phyloP scores from a whole-genome alignment of 2,797 vertebrate species.

The Poeciliopsis paucimaculata region DNA sequence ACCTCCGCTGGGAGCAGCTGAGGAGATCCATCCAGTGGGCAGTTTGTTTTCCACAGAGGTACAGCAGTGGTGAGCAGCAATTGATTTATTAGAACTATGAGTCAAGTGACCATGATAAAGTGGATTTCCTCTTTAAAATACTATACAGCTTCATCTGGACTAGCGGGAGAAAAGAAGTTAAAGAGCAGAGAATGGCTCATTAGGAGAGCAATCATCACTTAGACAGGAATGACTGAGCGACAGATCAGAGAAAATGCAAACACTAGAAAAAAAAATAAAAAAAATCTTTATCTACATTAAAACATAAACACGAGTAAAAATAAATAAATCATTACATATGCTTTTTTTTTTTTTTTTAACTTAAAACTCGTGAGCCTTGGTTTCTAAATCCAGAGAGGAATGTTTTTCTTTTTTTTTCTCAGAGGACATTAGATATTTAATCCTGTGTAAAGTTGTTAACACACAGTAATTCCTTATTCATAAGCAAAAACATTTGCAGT shows the following conservation, averaged over 20 bases:
- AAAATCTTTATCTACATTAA: constrained; percentile 4
- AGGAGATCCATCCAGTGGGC: constrained; percentile 72
- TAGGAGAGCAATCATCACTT: constrained; percentile 21
- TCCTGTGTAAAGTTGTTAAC: constrained; percentile 71
- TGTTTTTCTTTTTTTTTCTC: constrained; percentile 36
- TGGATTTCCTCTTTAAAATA: constrained; percentile 84
- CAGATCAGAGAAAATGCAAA: background rate
- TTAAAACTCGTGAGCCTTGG: background rate
- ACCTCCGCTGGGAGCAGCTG: constrained; percentile 81
- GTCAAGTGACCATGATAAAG: constrained; percentile 85
- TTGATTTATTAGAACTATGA: constrained; percentile 83
- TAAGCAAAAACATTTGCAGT: constrained; percentile 71
- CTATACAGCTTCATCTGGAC: constrained; percentile 76
- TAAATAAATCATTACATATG: constrained; percentile 6
- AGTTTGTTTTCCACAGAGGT: constrained; percentile 82
- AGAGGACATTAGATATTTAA: constrained; percentile 73
- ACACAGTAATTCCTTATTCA: constrained; percentile 72
- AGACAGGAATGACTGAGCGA: constrained; percentile 6
- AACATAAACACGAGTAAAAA: constrained; percentile 5
- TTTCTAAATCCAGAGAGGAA: constrained; percentile 18
- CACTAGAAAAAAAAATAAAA: constrained; percentile 1
- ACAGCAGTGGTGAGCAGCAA: constrained; percentile 66
- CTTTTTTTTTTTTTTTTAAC: background rate
- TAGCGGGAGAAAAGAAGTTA: constrained; percentile 22
- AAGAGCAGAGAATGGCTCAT: constrained; percentile 29